Conservation (phyloP, 2,888 invertebrate genomes). For the Conomelus anceps region DNA sequence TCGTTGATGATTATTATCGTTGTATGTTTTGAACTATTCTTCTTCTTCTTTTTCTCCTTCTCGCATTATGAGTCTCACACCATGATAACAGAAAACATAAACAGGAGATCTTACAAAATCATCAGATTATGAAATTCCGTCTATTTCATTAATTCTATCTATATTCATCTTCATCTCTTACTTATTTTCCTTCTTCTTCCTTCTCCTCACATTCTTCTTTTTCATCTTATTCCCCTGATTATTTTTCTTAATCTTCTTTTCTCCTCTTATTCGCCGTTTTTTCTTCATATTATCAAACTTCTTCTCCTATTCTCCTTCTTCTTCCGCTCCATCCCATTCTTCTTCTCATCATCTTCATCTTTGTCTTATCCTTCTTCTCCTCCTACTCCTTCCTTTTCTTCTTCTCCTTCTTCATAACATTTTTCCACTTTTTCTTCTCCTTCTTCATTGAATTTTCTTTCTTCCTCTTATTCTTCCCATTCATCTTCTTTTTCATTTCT, state of each 20-base stretch:
- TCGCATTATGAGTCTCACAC: too few relatives aligned
- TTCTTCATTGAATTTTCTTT: constrained; percentile 5
- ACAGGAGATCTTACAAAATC: too few relatives aligned
- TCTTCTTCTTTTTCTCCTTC: too few relatives aligned
- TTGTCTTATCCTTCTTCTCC: constrained; percentile 20
- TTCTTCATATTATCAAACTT: constrained; percentile 10
- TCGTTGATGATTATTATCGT: too few relatives aligned
- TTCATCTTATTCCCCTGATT: neutral
- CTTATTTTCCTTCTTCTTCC: neutral
- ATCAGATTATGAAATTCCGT: too few relatives aligned
- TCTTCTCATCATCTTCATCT: constrained; percentile 3
- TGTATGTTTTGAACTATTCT: too few relatives aligned
- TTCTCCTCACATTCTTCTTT: neutral
- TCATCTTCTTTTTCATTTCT: neutral
- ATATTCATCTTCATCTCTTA: neutral
- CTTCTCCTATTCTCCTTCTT: constrained; percentile 18
- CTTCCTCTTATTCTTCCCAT: constrained; percentile 6
- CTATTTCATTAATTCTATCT: too few relatives aligned
- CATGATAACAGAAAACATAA: too few relatives aligned
- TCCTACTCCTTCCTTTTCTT: constrained; percentile 16
- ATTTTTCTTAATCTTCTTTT: constrained; percentile 4
- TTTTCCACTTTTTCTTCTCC: neutral
- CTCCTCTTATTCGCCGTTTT: neutral
- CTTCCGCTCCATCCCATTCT: constrained; percentile 17
- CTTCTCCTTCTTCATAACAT: neutral